Evolutionary conservation across 2,888 invertebrate genomes (phyloP), one percentile per base, ranked within the genome.

Genomic region (Callimorpha dominula): DNA sequence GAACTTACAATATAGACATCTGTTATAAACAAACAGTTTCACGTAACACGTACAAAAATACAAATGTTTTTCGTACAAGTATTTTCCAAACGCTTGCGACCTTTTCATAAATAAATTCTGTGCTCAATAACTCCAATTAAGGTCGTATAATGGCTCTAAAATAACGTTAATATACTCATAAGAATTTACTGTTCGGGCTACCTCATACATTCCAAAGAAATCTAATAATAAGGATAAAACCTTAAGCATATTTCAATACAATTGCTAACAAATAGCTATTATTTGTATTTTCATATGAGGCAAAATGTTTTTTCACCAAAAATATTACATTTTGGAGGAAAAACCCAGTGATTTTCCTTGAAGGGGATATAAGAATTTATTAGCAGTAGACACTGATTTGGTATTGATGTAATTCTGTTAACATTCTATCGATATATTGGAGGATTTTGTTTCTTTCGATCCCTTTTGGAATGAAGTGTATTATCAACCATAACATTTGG

Each of bases 241-340:
- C 65, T 65, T 71, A 71, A 49, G 20, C 42, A 65, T 73, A 69
- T 69, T 73, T 42, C 60, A 66, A 15, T 15, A 65, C 50, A 72
- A 76, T 64, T n/a, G 65, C 68, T 72, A 57, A 75, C 67, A 72
- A 78, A 71, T 66, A 68, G 9, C 46, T 71, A 60, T 49, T 73
- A 66, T 60, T 68, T 70, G 11, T 72, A 70, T 73, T 74, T 68
- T 67, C 63, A 42, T 70, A 62, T 54, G n/a, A 9, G 11, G 71
- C 17, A 49, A 31, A 72, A 68, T 68, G 70, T 73, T 50, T 74
- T 68, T 50, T 68, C 68, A 50, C 60, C 69, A 14, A 75, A 69
- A 64, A 74, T 43, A 77, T 74, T 63, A 74, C 68, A 69, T 73
- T 70, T 68, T 60, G 14, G 31, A 60, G 70, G 52, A 49, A 17